Conservation (phyloP, 2,113 vertebrate genomes). For the Zosterops japonicus region DNA sequence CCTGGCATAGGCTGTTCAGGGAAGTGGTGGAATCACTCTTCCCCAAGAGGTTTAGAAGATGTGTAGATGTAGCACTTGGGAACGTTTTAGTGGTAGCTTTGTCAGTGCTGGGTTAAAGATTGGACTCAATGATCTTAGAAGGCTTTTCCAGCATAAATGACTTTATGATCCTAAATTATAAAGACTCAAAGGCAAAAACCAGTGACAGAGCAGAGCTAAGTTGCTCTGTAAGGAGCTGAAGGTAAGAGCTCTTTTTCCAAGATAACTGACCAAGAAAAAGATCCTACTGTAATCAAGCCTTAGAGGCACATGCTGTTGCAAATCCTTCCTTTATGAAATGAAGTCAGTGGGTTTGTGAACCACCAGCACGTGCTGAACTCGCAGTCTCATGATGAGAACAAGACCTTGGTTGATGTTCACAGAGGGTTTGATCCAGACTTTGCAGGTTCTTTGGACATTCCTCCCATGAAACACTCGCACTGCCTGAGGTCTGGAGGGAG, state of each 20-base stretch:
- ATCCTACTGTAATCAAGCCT: not conserved
- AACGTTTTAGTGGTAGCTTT: not conserved
- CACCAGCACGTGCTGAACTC: not conserved
- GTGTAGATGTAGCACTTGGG: not conserved
- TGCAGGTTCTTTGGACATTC: not conserved
- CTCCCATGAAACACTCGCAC: rapidly evolving
- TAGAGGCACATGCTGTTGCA: not conserved
- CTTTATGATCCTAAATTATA: not conserved
- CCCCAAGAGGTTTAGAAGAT: not conserved
- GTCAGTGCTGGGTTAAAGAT: not conserved
- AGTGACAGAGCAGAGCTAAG: not conserved
- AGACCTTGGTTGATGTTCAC: not conserved
- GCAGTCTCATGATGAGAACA: not conserved
- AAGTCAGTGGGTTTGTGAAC: not conserved
- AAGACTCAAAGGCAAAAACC: not conserved
- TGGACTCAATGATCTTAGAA: not conserved
- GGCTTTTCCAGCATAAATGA: not conserved
- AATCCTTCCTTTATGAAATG: not conserved
- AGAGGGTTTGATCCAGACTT: not conserved
- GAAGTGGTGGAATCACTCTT: not conserved
- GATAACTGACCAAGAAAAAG: not conserved
- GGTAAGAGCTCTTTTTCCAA: not conserved
- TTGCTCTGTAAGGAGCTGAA: not conserved
- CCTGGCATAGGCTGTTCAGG: not conserved
- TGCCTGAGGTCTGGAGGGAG: not conserved